phyloP scores from a whole-genome alignment of 2,113 vertebrate species.

The Tachuris rubrigastra region DNA sequence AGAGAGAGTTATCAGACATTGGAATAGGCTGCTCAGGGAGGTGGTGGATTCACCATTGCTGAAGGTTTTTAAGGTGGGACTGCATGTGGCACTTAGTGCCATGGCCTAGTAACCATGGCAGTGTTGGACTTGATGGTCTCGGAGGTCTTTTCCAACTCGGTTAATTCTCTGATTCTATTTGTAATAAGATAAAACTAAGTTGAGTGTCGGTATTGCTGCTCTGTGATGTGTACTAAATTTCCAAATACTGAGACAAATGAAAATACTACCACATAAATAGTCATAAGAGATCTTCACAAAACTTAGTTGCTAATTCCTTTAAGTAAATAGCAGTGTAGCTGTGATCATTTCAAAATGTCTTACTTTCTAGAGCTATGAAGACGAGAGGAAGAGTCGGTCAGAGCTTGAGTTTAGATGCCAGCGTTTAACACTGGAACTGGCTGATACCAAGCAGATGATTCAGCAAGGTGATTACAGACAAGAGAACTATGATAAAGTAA shows the following conservation, averaged over 20 bases:
- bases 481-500: slow-evolving; percentile 92
- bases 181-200: background rate
- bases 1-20: no score
- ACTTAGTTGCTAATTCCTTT: background rate
- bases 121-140: no score
- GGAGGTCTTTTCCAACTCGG: no score
- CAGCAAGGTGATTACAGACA: slow-evolving; percentile 89
- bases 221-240: background rate
- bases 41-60: no score
- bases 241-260: background rate
- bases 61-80: no score
- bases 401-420: slow-evolving; percentile 90
- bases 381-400: slow-evolving; percentile 82
- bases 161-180: background rate
- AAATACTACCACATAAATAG: background rate
- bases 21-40: no score
- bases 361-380: slow-evolving; percentile 84
- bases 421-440: slow-evolving; percentile 87
- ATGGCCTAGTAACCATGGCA: no score
- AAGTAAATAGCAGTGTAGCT: background rate
- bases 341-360: background rate
- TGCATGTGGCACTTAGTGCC: no score
- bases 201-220: background rate
- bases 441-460: slow-evolving; percentile 91
- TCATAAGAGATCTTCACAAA: background rate